phyloP scores from a whole-genome alignment of 2,888 invertebrate genomes.

The Cataglyphis altisquamis region DNA sequence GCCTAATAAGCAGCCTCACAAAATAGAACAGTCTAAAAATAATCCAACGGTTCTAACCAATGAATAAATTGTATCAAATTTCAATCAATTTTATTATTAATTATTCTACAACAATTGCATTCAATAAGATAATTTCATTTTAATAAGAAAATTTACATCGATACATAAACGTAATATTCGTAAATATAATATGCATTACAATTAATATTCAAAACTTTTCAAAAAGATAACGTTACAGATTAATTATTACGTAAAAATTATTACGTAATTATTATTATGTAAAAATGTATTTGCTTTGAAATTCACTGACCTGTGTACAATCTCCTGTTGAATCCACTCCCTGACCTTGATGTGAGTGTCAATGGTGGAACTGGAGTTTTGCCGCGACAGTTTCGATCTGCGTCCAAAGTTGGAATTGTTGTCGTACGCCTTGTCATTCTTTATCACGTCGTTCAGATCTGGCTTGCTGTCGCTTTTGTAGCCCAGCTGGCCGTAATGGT shows the following conservation, averaged over 20 bases:
- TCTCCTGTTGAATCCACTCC: constrained; percentile 95
- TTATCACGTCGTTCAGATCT: constrained; percentile 84
- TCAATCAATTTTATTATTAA: neutral
- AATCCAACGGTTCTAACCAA: neutral
- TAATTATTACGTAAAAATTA: constrained; percentile 7
- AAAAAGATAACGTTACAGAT: neutral
- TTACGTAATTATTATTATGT: constrained; percentile 33
- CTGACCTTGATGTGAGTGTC: constrained; percentile 95
- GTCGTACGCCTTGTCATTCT: constrained; percentile 85
- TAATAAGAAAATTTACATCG: neutral
- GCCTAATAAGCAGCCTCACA: neutral
- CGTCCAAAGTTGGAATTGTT: constrained; percentile 87
- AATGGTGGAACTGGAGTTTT: constrained; percentile 93
- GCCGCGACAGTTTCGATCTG: constrained; percentile 90
- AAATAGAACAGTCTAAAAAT: constrained; percentile 1
- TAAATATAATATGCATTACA: neutral
- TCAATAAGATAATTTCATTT: constrained; percentile 8
- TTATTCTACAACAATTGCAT: neutral
- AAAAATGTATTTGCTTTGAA: neutral
- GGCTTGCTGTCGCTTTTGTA: constrained; percentile 87
- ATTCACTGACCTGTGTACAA: constrained; percentile 88
- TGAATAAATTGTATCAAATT: neutral
- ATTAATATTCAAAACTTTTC: neutral
- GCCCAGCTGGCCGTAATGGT: constrained; percentile 86
- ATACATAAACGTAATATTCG: neutral